Evolutionary conservation across 2,797 vertebrate species (phyloP).

Genomic region (Micropoecilia bifurca): DNA sequence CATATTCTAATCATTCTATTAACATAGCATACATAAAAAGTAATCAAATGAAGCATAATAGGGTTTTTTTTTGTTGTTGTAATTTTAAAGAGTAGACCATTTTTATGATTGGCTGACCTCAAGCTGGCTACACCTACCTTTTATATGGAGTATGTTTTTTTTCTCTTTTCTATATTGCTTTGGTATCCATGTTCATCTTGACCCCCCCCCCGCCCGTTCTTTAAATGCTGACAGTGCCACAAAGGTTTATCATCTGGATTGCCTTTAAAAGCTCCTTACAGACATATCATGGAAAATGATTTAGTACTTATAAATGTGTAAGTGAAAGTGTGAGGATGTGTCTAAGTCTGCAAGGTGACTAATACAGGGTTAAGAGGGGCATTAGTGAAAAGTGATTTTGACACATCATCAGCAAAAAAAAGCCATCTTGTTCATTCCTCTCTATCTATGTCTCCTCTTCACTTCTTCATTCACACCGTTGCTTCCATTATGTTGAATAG

Average conservation of each 20-base stretch:
- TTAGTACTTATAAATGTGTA: slow-evolving; percentile 20
- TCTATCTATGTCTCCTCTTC: slow-evolving; percentile 41
- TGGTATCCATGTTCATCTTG: slow-evolving; percentile 47
- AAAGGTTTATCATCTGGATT: slow-evolving; percentile 37
- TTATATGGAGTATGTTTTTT: background rate
- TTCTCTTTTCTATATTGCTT: slow-evolving; percentile 31
- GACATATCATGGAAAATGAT: slow-evolving; percentile 58
- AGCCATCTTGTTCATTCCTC: slow-evolving; percentile 57
- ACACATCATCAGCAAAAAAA: slow-evolving; percentile 52
- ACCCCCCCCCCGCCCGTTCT: slow-evolving; percentile 10
- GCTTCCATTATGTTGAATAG: slow-evolving; percentile 50
- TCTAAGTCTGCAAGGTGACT: slow-evolving; percentile 29
- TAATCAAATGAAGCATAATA: no score
- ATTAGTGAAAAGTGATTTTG: slow-evolving; percentile 67
- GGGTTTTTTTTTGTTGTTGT: background rate
- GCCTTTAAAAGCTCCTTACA: slow-evolving; percentile 61
- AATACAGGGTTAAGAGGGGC: slow-evolving; percentile 67
- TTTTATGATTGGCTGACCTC: background rate
- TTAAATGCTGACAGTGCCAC: slow-evolving; percentile 34
- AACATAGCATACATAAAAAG: slow-evolving; percentile 14
- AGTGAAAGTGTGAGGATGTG: slow-evolving; percentile 10
- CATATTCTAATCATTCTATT: background rate
- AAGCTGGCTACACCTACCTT: background rate
- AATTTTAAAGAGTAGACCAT: background rate
- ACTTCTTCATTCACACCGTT: slow-evolving; percentile 47